These are phyloP conservation scores for Xylota sylvarum DNA, from an alignment of 2,888 invertebrate species.

Conservation along the genomic window DNA sequence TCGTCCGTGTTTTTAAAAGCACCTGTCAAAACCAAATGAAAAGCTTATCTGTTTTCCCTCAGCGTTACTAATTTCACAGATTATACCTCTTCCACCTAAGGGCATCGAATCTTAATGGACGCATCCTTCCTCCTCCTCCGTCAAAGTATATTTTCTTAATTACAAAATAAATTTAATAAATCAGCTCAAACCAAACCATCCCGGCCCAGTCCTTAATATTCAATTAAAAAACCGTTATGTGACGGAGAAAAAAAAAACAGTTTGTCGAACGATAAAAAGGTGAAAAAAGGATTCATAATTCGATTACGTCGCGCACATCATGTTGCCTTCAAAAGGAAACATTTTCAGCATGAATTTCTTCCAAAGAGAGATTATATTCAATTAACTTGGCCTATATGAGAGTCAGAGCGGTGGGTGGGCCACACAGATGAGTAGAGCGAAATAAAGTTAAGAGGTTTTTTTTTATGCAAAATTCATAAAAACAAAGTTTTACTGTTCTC, in stretches of 20 bases:
- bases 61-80: not conserved
- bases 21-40: not conserved
- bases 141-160: slow-evolving; percentile 7
- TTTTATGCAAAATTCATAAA: slow-evolving; percentile 29
- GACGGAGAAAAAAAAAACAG: not conserved
- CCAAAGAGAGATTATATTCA: slow-evolving; percentile 16
- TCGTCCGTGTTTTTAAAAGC: too few species aligned
- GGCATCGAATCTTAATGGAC: not conserved
- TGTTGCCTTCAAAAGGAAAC: not conserved
- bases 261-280: slow-evolving; percentile 8
- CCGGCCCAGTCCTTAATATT: slow-evolving; percentile 13
- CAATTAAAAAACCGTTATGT: slow-evolving; percentile 42
- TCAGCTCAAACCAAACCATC: slow-evolving; percentile 2
- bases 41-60: not conserved
- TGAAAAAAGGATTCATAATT: slow-evolving; percentile 34
- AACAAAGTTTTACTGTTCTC: slow-evolving; percentile 32
- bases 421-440: slow-evolving; percentile 9
- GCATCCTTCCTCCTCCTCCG: not conserved
- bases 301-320: slow-evolving; percentile 14
- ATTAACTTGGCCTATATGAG: slow-evolving; percentile 21
- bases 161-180: slow-evolving; percentile 47
- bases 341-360: not conserved
- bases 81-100: not conserved
- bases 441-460: slow-evolving; percentile 6
- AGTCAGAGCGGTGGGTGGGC: not conserved